A percentile compares a stretch with the other conserved stretches of the same genome.
Evolutionary conservation across 2,113 vertebrate species (phyloP).

Genomic region (Lamprotornis superbus): DNA sequence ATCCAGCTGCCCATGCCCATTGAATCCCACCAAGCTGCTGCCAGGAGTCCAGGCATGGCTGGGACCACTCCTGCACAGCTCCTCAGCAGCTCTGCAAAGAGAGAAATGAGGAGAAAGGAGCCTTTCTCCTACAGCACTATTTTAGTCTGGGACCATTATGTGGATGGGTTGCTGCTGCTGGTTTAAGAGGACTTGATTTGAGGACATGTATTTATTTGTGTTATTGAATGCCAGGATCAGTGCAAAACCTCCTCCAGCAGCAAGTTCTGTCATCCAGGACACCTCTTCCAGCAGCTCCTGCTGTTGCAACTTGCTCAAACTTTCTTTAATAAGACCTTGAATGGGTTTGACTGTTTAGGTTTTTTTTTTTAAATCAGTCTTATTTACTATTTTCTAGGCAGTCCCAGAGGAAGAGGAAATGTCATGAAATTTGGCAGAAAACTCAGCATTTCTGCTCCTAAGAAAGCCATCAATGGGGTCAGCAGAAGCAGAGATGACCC

Average conservation of each 20-base stretch:
- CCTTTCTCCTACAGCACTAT: neutral
- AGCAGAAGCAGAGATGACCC: neutral
- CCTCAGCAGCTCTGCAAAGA: neutral
- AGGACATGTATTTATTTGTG: neutral
- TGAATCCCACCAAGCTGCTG: neutral
- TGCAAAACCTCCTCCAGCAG: neutral
- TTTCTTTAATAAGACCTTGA: neutral
- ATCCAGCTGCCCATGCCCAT: neutral
- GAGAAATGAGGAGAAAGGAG: neutral
- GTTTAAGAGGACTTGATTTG: neutral
- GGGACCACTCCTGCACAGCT: neutral
- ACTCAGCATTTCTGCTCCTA: neutral
- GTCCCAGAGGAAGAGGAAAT: neutral
- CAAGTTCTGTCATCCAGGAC: neutral
- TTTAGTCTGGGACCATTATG: rapidly evolving
- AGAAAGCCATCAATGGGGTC: neutral
- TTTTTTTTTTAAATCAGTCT: neutral
- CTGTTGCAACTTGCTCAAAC: neutral
- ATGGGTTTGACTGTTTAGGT: neutral
- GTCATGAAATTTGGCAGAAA: neutral
- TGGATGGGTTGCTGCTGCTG: neutral
- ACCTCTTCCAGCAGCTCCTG: neutral
- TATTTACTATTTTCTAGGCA: neutral
- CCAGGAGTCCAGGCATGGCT: rapidly evolving
- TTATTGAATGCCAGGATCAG: neutral